Base-by-base conservation (phyloP, 2,113 vertebrate genomes). In the Mobula hypostoma region DNA sequence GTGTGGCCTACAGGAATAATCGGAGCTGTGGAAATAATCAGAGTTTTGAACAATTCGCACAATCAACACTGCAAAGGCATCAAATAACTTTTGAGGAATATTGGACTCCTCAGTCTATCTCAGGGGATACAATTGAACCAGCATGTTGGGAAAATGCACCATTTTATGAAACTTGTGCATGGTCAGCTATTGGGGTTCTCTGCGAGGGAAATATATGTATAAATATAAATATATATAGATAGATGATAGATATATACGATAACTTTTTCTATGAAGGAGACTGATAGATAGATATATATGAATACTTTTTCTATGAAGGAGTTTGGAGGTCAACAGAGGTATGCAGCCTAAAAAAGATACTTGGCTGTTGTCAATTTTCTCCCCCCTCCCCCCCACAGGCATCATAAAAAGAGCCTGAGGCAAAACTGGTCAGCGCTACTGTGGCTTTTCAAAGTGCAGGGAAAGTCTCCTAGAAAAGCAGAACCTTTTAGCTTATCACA, bases 401-500 rank as follows among this genome's bases (percentile, higher is more conserved):
- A 72, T 92, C 90, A 15, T 36, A 40, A 92, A 72, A 48, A 92
- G 68, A 70, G 90, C 90, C 68, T 8, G 83, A 92, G 90, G 90
- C 90, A 72, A 92, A 92, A 72, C 21, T 92, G 90, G 90, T 92
- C 66, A 92, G 90, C 29, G n/a, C 0, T 70, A 66, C n/a, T 27
- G 66, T 72, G 90, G 63, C 90, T 66, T 70, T 92, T 72, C 68
- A 92, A 68, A 92, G 90, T 61, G 61, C 5, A 92, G 66, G 66
- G 90, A 92, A 72, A 72, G 90, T 19, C 21, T 92, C 70, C 66
- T 92, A 66, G 90, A 68, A 92, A 68, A 92, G 66, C 90, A 40
- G 21, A 66, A 68, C 90, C 90, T 92, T 92, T 70, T 92, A 92
- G 32, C 90, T 72, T 72, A 70, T 72, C 90, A 40, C 90, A 70